These are phyloP conservation scores for Pyrochroa serraticornis DNA, from an alignment of 2,888 invertebrate genomes.

Conservation along the genomic window DNA sequence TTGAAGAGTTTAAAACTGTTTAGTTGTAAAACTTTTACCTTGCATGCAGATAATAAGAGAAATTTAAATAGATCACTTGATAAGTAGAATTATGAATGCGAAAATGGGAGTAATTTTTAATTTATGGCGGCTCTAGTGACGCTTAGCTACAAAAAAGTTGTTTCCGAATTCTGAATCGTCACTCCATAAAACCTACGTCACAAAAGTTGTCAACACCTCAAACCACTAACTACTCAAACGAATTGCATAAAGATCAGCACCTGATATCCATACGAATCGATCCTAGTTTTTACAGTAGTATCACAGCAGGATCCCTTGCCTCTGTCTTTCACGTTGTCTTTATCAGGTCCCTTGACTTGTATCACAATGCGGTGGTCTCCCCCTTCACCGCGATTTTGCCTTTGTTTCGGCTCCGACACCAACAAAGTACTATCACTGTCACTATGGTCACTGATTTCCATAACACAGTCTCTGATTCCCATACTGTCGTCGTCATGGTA, in stretches of 20 bases:
- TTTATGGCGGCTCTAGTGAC: too few species aligned
- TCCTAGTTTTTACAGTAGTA: conserved; percentile 12
- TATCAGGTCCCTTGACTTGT: conserved; percentile 72
- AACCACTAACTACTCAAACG: not conserved
- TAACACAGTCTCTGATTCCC: conserved; percentile 81
- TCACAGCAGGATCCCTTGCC: conserved; percentile 44
- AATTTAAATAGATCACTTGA: too few species aligned
- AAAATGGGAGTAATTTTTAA: too few species aligned
- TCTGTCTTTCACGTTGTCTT: conserved; percentile 50
- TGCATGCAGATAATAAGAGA: too few species aligned
- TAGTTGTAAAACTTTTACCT: too few species aligned
- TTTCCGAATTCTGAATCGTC: too few species aligned
- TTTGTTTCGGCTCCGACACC: conserved; percentile 76
- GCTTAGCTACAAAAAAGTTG: too few species aligned
- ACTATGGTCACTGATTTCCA: conserved; percentile 87
- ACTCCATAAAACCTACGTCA: not conserved
- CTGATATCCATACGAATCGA: conserved; percentile 20
- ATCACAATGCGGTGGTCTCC: conserved; percentile 85
- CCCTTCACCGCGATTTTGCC: conserved; percentile 55
- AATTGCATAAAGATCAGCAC: not conserved
- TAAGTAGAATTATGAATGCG: too few species aligned
- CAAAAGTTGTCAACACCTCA: not conserved
- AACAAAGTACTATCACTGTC: conserved; percentile 89
- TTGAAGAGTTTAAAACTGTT: too few species aligned
- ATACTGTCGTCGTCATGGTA: conserved; percentile 87